Conservation (phyloP, 2,888 invertebrate species). For the Phlogophora meticulosa region DNA sequence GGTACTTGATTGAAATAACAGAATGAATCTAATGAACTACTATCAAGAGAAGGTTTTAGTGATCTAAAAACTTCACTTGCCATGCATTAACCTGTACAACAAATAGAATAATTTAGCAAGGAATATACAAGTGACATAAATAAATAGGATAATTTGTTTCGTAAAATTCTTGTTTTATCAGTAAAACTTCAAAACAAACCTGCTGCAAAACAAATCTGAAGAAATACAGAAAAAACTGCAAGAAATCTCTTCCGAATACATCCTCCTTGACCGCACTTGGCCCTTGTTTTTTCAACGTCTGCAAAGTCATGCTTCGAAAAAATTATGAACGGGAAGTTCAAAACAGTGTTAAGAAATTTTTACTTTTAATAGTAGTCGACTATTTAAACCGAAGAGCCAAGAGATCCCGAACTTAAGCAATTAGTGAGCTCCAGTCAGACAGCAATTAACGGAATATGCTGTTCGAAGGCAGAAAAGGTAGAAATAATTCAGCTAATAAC, state of each 20-base stretch:
- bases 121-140: no score
- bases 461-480: slow-evolving; percentile 88
- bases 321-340: slow-evolving; percentile 84
- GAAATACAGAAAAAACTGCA: slow-evolving; percentile 5
- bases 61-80: no score
- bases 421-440: slow-evolving; percentile 89
- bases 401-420: slow-evolving; percentile 90
- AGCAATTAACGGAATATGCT: slow-evolving; percentile 90
- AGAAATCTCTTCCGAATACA: slow-evolving; percentile 23
- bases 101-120: no score
- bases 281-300: slow-evolving; percentile 67
- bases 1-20: no score
- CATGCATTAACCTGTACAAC: no score
- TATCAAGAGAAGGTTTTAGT: no score
- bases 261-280: slow-evolving; percentile 43
- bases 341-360: slow-evolving; percentile 86
- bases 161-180: no score
- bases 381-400: slow-evolving; percentile 86
- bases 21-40: no score
- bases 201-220: background rate
- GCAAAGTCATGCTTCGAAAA: slow-evolving; percentile 68
- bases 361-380: slow-evolving; percentile 87
- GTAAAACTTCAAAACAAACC: background rate
- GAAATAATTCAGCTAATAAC: slow-evolving; percentile 89
- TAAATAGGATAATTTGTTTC: no score